phyloP scores from a whole-genome alignment of 2,113 vertebrate species.

The Glaucidium brasilianum region DNA sequence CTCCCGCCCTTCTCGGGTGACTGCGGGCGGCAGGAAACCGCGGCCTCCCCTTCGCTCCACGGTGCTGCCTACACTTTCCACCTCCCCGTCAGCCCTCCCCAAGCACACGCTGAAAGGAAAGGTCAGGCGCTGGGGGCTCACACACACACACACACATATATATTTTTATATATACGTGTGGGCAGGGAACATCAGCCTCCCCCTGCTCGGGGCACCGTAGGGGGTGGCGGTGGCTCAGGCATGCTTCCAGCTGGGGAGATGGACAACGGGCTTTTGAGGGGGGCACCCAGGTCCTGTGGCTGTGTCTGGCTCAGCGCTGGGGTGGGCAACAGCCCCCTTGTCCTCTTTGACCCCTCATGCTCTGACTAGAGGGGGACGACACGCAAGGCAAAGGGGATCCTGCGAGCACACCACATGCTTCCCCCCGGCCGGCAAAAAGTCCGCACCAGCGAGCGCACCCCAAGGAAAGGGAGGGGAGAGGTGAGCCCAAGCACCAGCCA shows the following conservation, averaged over 20 bases:
- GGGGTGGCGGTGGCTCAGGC: neutral
- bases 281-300: neutral
- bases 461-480: neutral
- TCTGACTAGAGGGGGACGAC: too few relatives aligned
- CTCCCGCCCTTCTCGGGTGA: neutral
- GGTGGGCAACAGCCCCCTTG: neutral
- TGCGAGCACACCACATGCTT: neutral
- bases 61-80: constrained; percentile 59
- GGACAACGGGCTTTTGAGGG: neutral
- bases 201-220: neutral
- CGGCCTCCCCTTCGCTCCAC: constrained; percentile 47
- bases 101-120: constrained; percentile 18
- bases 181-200: neutral
- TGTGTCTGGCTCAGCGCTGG: fast-evolving
- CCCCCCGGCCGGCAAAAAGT: neutral
- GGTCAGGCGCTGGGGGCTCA: constrained; percentile 21
- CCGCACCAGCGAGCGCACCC: neutral
- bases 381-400: neutral
- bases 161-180: neutral
- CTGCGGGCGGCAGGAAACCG: constrained; percentile 54
- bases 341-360: neutral
- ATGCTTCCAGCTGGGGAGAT: neutral
- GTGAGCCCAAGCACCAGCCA: neutral
- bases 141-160: neutral
- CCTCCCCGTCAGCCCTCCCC: neutral